Evolutionary conservation across 2,888 invertebrate genomes (phyloP).

Genomic region (Ormyrus nitidulus): DNA sequence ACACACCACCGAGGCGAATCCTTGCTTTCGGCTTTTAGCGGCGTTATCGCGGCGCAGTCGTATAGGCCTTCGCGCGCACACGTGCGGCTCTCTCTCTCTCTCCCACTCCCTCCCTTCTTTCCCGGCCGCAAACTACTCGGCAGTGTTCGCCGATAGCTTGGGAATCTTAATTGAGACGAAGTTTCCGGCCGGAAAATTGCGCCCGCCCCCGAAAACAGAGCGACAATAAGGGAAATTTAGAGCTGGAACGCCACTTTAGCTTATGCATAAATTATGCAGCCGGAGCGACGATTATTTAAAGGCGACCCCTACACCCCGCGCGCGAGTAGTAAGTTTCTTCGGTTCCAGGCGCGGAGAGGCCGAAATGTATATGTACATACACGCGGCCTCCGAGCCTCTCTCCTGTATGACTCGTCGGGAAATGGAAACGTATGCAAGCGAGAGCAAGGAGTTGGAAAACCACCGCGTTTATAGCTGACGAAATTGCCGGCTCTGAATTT

Average conservation of each 20-base stretch:
- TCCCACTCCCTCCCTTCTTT: constrained; percentile 2
- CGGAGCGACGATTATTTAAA: constrained; percentile 43
- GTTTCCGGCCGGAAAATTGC: constrained; percentile 59
- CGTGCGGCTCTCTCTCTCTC: not conserved
- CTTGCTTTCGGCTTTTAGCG: too few relatives aligned
- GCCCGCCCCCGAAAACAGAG: constrained; percentile 45
- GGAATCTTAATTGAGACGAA: constrained; percentile 64
- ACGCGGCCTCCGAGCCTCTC: not conserved
- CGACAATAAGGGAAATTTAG: constrained; percentile 56
- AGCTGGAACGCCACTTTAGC: constrained; percentile 49
- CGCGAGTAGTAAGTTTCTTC: constrained; percentile 38
- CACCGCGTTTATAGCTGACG: constrained; percentile 36
- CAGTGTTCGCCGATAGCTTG: constrained; percentile 56
- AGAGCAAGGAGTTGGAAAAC: not conserved
- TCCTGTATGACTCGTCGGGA: not conserved
- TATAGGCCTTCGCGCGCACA: not conserved
- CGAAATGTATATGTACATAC: not conserved
- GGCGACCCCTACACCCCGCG: not conserved
- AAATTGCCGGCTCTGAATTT: constrained; percentile 37
- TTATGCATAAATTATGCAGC: constrained; percentile 51
- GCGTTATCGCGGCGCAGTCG: too few relatives aligned
- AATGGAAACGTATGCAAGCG: too few relatives aligned
- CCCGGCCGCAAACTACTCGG: constrained; percentile 48
- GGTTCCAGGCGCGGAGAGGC: not conserved
- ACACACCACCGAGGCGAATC: too few relatives aligned